phyloP scores from a whole-genome alignment of 2,797 vertebrate genomes.

The Crocodylus rhombifer region DNA sequence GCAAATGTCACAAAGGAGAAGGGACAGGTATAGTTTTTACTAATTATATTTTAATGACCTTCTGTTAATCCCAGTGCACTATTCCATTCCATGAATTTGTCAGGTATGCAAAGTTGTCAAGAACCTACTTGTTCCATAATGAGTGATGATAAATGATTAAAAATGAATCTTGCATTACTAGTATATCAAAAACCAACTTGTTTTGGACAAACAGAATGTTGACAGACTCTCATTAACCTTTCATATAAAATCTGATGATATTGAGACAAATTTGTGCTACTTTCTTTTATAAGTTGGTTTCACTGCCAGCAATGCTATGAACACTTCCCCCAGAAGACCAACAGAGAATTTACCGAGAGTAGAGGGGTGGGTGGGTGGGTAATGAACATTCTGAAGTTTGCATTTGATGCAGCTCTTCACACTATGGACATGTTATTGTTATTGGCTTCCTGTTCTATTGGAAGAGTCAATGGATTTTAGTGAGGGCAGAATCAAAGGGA shows the following conservation, averaged over 20 bases:
- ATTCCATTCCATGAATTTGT: constrained; percentile 49
- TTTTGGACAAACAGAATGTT: constrained; percentile 36
- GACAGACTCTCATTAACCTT: constrained; percentile 6
- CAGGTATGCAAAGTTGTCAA: constrained; percentile 45
- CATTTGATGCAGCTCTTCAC: not conserved
- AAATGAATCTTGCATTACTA: constrained; percentile 1
- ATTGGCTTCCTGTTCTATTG: not conserved
- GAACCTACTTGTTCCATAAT: constrained; percentile 33
- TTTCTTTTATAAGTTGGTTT: constrained; percentile 18
- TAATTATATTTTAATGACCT: not conserved
- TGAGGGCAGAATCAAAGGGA: constrained; percentile 1
- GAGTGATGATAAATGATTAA: not conserved
- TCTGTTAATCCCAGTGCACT: constrained; percentile 49
- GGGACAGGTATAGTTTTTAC: not conserved
- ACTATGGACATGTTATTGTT: not conserved
- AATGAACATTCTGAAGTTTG: not conserved
- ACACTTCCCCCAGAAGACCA: not conserved
- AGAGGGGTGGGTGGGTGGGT: not conserved
- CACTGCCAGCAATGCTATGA: not conserved
- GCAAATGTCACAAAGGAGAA: not conserved
- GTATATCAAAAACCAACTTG: constrained; percentile 17
- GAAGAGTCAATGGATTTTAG: not conserved
- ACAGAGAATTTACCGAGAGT: not conserved
- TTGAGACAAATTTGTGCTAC: not conserved
- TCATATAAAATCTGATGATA: not conserved